phyloP scores from a whole-genome alignment of 2,888 invertebrate genomes.

The Tinea pellionella region DNA sequence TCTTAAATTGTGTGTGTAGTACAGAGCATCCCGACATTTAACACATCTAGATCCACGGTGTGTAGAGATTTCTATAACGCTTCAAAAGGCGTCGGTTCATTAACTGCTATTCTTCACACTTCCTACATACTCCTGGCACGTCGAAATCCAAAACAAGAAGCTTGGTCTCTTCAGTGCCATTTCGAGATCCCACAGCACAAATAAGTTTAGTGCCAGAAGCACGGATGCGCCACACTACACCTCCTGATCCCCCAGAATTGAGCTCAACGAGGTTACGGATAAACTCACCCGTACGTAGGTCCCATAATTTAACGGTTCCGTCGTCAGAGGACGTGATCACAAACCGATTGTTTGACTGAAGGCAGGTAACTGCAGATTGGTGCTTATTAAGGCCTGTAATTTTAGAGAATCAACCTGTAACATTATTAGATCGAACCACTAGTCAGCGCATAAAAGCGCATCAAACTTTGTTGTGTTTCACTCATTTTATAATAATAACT shows the following conservation, averaged over 20 bases:
- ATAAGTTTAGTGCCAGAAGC: constrained; percentile 97
- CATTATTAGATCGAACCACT: too few relatives aligned
- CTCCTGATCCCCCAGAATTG: constrained; percentile 95
- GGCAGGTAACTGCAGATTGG: constrained; percentile 97
- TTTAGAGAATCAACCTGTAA: too few relatives aligned
- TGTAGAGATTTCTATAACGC: constrained; percentile 55
- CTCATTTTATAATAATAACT: too few relatives aligned
- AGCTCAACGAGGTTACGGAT: constrained; percentile 95
- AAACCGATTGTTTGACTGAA: constrained; percentile 96
- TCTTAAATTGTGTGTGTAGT: not conserved
- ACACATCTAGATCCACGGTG: constrained; percentile 36
- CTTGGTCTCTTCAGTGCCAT: constrained; percentile 99
- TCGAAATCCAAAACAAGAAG: constrained; percentile 97
- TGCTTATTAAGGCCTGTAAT: constrained; percentile 91
- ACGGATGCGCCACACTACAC: constrained; percentile 97
- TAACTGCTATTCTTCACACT: constrained; percentile 67
- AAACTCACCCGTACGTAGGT: constrained; percentile 95
- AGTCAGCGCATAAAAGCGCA: too few relatives aligned
- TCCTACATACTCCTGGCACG: constrained; percentile 77
- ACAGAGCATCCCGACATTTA: not conserved
- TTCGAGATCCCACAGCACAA: constrained; percentile 98
- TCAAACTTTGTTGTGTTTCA: too few relatives aligned
- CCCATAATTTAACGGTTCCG: constrained; percentile 99
- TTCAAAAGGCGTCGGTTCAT: constrained; percentile 57
- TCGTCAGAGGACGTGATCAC: constrained; percentile 99